These are phyloP conservation scores for Zeus faber DNA, from an alignment of 2,113 vertebrate species.

Conservation along the genomic window DNA sequence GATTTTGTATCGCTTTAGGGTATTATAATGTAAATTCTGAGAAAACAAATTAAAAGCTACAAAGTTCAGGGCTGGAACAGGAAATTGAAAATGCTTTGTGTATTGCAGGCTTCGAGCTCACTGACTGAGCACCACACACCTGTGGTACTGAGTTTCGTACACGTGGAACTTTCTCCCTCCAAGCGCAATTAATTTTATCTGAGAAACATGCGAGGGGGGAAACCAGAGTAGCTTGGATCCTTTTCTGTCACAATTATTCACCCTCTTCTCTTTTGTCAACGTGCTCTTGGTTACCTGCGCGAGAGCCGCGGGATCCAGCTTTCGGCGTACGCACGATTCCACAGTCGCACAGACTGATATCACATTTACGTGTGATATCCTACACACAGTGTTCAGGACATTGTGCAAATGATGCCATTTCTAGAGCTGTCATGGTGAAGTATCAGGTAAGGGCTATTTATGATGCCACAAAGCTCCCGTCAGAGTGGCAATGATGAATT, in stretches of 20 bases:
- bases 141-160: too few species aligned
- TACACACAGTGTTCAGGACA: constrained; percentile 2
- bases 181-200: too few species aligned
- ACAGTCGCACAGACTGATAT: constrained; percentile 43
- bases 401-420: constrained; percentile 6
- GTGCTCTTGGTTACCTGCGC: too few species aligned
- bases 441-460: constrained; percentile 68
- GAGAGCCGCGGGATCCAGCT: constrained; percentile 14
- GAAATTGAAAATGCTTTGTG: too few species aligned
- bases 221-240: constrained; percentile 30
- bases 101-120: too few species aligned
- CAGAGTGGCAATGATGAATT: constrained; percentile 53
- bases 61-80: too few species aligned
- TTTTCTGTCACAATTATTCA: constrained; percentile 28
- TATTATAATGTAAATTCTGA: too few species aligned
- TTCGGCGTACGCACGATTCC: constrained; percentile 21
- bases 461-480: constrained; percentile 66
- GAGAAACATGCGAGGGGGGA: constrained; percentile 33
- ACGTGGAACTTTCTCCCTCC: too few species aligned
- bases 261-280: too few species aligned
- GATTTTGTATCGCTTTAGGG: too few species aligned
- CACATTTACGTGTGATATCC: constrained; percentile 7
- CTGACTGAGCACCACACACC: too few species aligned
- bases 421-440: constrained; percentile 41
- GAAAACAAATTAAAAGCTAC: too few species aligned